phyloP scores from a whole-genome alignment of 2,888 invertebrate species.

The Drosophila diplacantha region DNA sequence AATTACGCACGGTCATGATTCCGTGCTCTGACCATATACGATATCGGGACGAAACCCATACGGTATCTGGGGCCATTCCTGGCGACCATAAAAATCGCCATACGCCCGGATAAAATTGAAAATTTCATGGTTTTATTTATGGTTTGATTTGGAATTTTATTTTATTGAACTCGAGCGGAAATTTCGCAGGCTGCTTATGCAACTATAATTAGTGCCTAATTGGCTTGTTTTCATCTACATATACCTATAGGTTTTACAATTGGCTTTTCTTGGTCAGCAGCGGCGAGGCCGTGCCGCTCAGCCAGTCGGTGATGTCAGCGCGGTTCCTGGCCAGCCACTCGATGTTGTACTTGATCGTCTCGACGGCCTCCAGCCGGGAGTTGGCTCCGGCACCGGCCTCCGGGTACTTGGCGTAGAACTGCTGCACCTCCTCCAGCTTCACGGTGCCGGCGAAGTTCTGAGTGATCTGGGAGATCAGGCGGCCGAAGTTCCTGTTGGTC shows the following conservation, averaged over 20 bases:
- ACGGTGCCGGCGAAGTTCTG: conserved; percentile 82
- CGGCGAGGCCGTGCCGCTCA: conserved; percentile 65
- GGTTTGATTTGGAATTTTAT: conserved; percentile 39
- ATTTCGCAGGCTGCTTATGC: conserved; percentile 22
- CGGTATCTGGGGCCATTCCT: conserved; percentile 10
- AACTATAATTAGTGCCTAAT: conserved; percentile 25
- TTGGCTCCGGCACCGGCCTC: conserved; percentile 90
- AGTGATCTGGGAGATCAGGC: conserved; percentile 84
- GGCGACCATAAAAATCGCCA: conserved; percentile 52
- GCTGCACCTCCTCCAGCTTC: conserved; percentile 85
- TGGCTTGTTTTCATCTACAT: conserved; percentile 30
- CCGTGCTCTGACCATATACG: conserved; percentile 19
- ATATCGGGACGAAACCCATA: neutral
- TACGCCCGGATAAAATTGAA: conserved; percentile 34
- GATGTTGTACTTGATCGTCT: conserved; percentile 87
- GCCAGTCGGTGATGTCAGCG: conserved; percentile 81
- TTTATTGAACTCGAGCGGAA: conserved; percentile 48
- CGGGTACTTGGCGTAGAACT: conserved; percentile 86
- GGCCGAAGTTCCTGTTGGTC: conserved; percentile 88
- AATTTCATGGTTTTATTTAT: conserved; percentile 48
- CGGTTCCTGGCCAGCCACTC: conserved; percentile 84
- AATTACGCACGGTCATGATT: conserved; percentile 30
- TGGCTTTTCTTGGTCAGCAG: conserved; percentile 39
- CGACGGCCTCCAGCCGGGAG: conserved; percentile 85
- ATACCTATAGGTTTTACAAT: conserved; percentile 34